These are phyloP conservation scores for Erythrocercus mccallii DNA, from an alignment of 2,113 vertebrate genomes.

Conservation along the genomic window DNA sequence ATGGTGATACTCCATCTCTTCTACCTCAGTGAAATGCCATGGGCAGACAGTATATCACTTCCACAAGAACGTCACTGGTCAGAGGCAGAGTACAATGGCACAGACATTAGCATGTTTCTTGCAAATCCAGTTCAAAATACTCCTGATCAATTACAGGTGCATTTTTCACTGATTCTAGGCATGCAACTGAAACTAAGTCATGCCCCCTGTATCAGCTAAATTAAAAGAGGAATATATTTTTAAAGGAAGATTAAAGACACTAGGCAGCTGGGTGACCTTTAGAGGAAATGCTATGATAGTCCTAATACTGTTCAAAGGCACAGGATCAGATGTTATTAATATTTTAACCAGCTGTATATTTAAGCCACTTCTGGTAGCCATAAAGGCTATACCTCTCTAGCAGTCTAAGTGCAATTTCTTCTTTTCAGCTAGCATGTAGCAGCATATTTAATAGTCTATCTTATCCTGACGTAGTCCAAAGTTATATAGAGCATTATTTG, in stretches of 20 bases:
- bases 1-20: background rate
- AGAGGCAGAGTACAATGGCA: background rate
- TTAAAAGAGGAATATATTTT: background rate
- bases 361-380: background rate
- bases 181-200: background rate
- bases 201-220: background rate
- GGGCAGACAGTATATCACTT: background rate
- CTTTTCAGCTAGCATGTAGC: background rate
- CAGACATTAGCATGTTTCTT: background rate
- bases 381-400: background rate
- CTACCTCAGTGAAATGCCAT: background rate
- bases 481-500: background rate
- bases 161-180: background rate
- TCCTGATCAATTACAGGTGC: background rate
- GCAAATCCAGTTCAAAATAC: background rate
- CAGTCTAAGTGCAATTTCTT: background rate
- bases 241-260: background rate
- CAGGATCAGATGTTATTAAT: background rate
- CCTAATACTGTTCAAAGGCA: background rate
- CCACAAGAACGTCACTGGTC: fast-evolving
- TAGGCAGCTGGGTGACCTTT: background rate
- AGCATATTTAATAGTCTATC: background rate
- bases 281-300: background rate
- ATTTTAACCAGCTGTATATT: background rate
- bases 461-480: background rate